These are phyloP conservation scores for Daphoenositta chrysoptera DNA, from an alignment of 2,113 vertebrate species.

Conservation along the genomic window DNA sequence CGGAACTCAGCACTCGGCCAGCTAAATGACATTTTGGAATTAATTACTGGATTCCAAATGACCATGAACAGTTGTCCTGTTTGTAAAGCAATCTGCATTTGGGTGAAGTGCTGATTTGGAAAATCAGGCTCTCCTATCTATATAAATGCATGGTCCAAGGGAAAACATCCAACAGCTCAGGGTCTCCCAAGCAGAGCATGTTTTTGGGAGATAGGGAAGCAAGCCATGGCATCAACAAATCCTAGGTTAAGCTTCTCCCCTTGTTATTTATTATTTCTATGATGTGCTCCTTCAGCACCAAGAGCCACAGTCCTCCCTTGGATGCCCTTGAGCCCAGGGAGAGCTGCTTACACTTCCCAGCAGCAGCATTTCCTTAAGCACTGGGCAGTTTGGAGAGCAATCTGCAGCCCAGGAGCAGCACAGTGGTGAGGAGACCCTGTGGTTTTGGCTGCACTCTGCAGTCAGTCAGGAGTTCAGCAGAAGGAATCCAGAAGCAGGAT, in stretches of 20 bases:
- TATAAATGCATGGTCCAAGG: conserved; percentile 10
- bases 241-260: conserved; percentile 41
- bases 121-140: conserved; percentile 34
- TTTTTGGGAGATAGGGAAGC: conserved; percentile 55
- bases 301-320: not conserved
- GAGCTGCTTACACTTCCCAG: not conserved
- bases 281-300: not conserved
- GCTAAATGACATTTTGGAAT: not conserved
- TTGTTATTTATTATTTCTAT: not conserved
- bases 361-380: not conserved
- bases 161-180: conserved; percentile 46
- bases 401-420: not conserved
- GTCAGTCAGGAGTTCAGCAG: not conserved
- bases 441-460: fast-evolving
- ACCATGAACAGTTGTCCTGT: not conserved
- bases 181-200: conserved; percentile 50
- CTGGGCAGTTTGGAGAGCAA: not conserved
- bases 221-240: conserved; percentile 51
- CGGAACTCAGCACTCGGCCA: not conserved
- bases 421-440: not conserved
- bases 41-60: not conserved
- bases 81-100: not conserved
- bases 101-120: conserved; percentile 8
- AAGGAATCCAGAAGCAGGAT: not conserved
- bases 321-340: not conserved